phyloP scores from a whole-genome alignment of 1,140 invertebrate species.

The Bombus affinis region DNA sequence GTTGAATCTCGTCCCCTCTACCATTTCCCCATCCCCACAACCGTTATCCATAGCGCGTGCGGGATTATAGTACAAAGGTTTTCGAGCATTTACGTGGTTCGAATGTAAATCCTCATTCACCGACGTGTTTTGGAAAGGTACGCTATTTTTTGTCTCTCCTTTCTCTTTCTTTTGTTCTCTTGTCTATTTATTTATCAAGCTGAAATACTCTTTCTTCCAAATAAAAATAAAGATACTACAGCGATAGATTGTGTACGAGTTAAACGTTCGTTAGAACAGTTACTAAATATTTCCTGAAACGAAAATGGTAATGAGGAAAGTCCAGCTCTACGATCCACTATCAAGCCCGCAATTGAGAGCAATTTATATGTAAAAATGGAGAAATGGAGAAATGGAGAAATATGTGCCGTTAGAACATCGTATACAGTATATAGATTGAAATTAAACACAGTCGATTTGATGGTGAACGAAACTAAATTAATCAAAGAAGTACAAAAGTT shows the following conservation, averaged over 20 bases:
- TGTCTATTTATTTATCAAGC: constrained; percentile 2
- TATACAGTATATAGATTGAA: no score
- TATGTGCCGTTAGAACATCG: no score
- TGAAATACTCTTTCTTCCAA: not conserved
- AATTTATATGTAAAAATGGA: no score
- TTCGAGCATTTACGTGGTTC: constrained; percentile 71
- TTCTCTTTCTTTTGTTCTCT: constrained; percentile 31
- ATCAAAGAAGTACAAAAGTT: no score
- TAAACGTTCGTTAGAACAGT: not conserved
- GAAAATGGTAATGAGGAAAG: no score
- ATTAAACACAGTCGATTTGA: no score
- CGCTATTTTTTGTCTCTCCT: constrained; percentile 29
- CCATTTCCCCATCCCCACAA: constrained; percentile 25
- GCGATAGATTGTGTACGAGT: not conserved
- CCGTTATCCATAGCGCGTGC: constrained; percentile 48
- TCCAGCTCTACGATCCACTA: no score
- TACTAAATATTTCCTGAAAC: no score
- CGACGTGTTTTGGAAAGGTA: constrained; percentile 51
- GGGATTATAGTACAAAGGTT: constrained; percentile 75
- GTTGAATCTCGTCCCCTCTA: constrained; percentile 36
- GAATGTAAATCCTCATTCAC: constrained; percentile 70
- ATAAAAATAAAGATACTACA: not conserved
- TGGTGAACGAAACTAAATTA: no score
- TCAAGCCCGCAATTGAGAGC: no score
- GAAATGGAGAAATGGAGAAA: no score